Evolutionary conservation across 64 coral and sea anemone species (phyloP), one percentile per base, ranked within the genome.

Genomic region (Hydrozoanthus tunicans): DNA sequence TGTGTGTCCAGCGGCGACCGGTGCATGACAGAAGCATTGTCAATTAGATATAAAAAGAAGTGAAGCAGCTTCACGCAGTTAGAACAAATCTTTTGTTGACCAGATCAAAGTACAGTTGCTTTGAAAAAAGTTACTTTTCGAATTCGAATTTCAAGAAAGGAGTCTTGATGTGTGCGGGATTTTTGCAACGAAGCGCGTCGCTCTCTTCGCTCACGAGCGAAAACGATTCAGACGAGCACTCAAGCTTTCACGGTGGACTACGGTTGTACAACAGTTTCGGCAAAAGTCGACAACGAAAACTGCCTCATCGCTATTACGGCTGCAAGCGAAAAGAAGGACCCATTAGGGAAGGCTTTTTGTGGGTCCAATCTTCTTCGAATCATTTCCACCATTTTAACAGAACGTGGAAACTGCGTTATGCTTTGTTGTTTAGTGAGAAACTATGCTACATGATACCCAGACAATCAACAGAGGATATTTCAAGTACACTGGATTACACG

Each of bases 361-460:
- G 80, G 80, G 32, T 82, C 65, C 61, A 82, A 51, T 63, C 60
- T 53, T 82, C 80, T 13, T 9, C 79, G 17, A 5, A 32, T 3
- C 61, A 27, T 65, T 82, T 82, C 32, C 63, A 65, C 9, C 61
- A 27, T 65, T 82, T 82, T 14, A 82, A 65, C 9, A 82, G 59
- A 13, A 65, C 80, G 17, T 82, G 80, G 80, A 82, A 82, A 63
- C 51, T 82, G n/a, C 80, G 80, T 13, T 82, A 82, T 82, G 80
- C 27, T 14, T 6, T 82, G 60, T 61, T 82, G 3, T 64, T 82
- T 11, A 60, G 14, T 11, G 80, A 82, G 17, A 82, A 82, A 52
- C 59, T 82, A 5, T 82, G 80, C 23, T 82, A 82, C 58, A 82
- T 65, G 80, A 52, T 64, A 82, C 80, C 80, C 6, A 82, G 52